Evolutionary conservation across 2,888 invertebrate genomes (phyloP).

Genomic region (Machimus rusticus): DNA sequence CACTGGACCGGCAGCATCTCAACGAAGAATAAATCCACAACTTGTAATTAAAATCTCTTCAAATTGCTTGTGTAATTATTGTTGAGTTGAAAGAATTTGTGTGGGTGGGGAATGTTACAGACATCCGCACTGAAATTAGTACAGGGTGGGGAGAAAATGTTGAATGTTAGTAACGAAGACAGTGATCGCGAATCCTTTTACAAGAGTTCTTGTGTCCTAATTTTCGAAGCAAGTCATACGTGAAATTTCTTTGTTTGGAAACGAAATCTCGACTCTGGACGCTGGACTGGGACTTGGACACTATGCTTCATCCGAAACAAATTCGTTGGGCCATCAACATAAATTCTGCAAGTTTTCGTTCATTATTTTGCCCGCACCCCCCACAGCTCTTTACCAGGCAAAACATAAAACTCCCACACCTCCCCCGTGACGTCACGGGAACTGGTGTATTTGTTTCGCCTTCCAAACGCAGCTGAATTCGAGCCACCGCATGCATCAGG

Average conservation of each 20-base stretch:
- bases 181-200: background rate
- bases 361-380: background rate
- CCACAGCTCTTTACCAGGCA: background rate
- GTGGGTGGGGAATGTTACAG: background rate
- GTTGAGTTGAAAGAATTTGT: background rate
- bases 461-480: background rate
- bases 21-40: background rate
- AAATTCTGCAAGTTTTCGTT: background rate
- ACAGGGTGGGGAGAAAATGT: background rate
- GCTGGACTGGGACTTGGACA: background rate
- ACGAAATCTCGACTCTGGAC: background rate
- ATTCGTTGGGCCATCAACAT: background rate
- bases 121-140: background rate
- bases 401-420: background rate
- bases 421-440: background rate
- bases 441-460: background rate
- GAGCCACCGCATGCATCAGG: background rate
- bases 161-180: background rate
- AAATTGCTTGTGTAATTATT: constrained; percentile 7
- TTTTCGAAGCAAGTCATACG: background rate
- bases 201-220: background rate
- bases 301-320: background rate
- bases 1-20: background rate
- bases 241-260: constrained; percentile 7
- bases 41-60: constrained; percentile 14